Percentiles rank a stretch among this genome's conserved stretches.
Conservation (phyloP, 2,797 vertebrate species). For the Uromys caudimaculatus region DNA sequence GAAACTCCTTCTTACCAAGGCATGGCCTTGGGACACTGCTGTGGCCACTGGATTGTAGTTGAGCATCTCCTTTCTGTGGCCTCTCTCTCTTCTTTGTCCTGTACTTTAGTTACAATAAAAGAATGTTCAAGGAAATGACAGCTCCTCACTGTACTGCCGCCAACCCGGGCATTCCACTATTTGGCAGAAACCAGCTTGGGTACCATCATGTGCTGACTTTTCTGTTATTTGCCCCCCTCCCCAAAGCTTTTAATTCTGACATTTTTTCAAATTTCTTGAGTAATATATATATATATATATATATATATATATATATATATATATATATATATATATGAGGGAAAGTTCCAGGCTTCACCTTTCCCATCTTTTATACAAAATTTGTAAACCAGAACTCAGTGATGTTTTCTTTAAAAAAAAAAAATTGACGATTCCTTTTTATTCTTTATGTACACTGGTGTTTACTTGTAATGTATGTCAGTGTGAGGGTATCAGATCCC, state of each 20-base stretch:
- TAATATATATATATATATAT: background rate
- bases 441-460: background rate
- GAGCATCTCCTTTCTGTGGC: background rate
- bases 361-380: background rate
- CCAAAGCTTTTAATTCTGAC: background rate
- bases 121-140: background rate
- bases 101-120: background rate
- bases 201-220: background rate
- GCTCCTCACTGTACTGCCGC: background rate
- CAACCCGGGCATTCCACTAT: background rate
- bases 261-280: background rate
- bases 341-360: background rate
- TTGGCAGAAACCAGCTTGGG: background rate
- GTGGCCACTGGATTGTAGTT: background rate
- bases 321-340: no score
- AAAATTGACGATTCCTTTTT: background rate
- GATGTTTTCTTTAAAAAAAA: background rate
- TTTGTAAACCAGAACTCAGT: background rate
- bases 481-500: background rate
- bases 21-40: background rate
- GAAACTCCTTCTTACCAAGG: background rate
- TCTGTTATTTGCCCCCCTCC: background rate
- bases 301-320: no score
- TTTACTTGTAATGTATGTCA: background rate
- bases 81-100: background rate